Conservation (phyloP, 2,113 vertebrate genomes). For the Nematolebias whitei region DNA sequence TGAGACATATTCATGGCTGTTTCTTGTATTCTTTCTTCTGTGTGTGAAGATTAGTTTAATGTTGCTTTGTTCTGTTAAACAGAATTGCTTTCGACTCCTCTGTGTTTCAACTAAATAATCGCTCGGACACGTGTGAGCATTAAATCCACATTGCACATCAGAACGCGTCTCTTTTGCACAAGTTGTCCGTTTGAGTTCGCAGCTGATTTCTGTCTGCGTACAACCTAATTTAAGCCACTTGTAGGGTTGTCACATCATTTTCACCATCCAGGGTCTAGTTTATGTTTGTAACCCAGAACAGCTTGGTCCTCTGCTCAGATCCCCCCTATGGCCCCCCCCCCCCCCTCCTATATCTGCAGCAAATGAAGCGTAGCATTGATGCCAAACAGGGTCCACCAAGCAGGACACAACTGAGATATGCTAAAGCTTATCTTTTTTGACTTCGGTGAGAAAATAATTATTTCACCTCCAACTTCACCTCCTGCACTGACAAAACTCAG, state of each 20-base stretch:
- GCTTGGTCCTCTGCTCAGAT: too few species aligned
- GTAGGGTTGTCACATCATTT: slow-evolving; percentile 61
- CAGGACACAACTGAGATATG: slow-evolving; percentile 29
- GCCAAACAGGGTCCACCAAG: slow-evolving; percentile 50
- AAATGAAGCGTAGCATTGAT: slow-evolving; percentile 70
- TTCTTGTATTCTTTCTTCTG: too few species aligned
- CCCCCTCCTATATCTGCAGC: slow-evolving; percentile 68
- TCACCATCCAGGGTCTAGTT: slow-evolving; percentile 48
- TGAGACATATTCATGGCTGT: too few species aligned
- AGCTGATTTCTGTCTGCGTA: slow-evolving; percentile 38
- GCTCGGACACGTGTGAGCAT: not conserved
- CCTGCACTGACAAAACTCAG: slow-evolving; percentile 51
- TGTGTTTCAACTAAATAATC: too few species aligned
- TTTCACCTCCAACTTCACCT: slow-evolving; percentile 39
- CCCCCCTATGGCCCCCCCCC: too few species aligned
- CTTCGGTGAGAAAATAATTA: slow-evolving; percentile 48
- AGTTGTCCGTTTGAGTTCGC: slow-evolving; percentile 44
- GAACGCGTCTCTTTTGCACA: slow-evolving; percentile 16
- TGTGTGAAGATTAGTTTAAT: too few species aligned
- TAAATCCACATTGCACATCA: slow-evolving; percentile 22
- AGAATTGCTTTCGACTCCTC: too few species aligned
- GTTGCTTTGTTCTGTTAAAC: too few species aligned
- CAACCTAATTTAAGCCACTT: slow-evolving; percentile 66
- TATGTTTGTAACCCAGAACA: slow-evolving; percentile 62
- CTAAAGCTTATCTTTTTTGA: slow-evolving; percentile 37